Conservation (phyloP, 2,888 invertebrate species). For the Heliconius ismenius region DNA sequence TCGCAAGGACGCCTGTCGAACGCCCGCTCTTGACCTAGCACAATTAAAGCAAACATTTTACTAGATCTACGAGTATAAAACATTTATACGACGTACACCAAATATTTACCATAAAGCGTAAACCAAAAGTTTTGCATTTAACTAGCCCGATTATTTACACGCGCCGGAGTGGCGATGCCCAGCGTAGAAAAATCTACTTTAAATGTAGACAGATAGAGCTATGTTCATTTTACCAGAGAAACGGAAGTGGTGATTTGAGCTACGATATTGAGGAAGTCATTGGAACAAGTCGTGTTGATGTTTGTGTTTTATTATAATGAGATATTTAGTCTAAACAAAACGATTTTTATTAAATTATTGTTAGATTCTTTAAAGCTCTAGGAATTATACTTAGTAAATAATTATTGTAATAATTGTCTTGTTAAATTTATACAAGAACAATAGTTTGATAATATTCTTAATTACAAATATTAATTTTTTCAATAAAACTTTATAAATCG, state of each 20-base stretch:
- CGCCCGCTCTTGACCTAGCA: slow-evolving; percentile 80
- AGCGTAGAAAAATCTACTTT: slow-evolving; percentile 55
- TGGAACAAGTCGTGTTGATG: slow-evolving; percentile 47
- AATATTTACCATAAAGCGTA: slow-evolving; percentile 83
- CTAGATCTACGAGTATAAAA: slow-evolving; percentile 75
- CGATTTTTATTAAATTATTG: not conserved
- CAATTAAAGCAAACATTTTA: slow-evolving; percentile 82
- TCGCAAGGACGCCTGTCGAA: slow-evolving; percentile 81
- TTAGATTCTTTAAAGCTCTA: not conserved
- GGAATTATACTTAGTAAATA: not conserved
- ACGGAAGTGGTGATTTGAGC: slow-evolving; percentile 55
- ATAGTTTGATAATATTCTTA: no score
- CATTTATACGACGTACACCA: slow-evolving; percentile 80
- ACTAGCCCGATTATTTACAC: slow-evolving; percentile 78
- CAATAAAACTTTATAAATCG: not conserved
- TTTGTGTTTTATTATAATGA: slow-evolving; percentile 42
- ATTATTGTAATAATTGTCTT: not conserved
- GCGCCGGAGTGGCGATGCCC: slow-evolving; percentile 58
- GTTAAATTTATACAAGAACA: not conserved
- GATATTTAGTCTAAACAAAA: not conserved
- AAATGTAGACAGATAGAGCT: slow-evolving; percentile 30
- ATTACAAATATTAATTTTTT: not conserved
- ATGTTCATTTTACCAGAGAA: slow-evolving; percentile 44
- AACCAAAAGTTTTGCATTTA: slow-evolving; percentile 82
- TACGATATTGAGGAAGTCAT: slow-evolving; percentile 54